A percentile compares a stretch with the other conserved stretches of the same genome.
phyloP scores from a whole-genome alignment of 2,113 vertebrate species.

The Heterotis niloticus region DNA sequence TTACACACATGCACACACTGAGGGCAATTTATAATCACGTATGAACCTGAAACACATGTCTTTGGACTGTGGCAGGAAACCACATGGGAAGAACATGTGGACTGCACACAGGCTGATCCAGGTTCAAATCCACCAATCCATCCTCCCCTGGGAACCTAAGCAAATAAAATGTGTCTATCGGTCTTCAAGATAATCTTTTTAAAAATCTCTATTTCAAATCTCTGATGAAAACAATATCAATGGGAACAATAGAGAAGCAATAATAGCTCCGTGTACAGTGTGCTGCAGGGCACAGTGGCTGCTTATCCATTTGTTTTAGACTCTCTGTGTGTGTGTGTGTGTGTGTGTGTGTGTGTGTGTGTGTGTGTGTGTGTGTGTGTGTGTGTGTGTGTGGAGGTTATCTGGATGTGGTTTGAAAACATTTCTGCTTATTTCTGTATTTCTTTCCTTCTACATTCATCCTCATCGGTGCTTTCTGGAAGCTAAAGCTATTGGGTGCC shows the following conservation, averaged over 20 bases:
- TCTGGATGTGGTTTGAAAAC: not conserved
- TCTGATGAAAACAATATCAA: constrained; percentile 20
- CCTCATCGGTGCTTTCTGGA: not conserved
- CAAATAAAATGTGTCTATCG: constrained; percentile 22
- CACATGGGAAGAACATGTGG: too few species aligned
- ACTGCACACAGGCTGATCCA: too few species aligned
- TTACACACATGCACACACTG: too few species aligned
- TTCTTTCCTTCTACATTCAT: not conserved
- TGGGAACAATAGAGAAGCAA: not conserved
- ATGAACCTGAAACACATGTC: too few species aligned
- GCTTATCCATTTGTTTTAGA: constrained; percentile 12
- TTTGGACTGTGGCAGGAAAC: too few species aligned
- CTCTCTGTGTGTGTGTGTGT: not conserved
- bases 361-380: not conserved
- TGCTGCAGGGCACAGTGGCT: constrained; percentile 6
- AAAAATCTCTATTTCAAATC: constrained; percentile 18
- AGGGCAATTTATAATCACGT: too few species aligned
- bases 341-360: not conserved
- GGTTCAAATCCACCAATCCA: too few species aligned
- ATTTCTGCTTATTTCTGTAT: not conserved
- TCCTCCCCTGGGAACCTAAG: constrained; percentile 13
- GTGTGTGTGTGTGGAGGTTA: not conserved
- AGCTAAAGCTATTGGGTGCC: not conserved
- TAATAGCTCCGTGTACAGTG: constrained; percentile 10
- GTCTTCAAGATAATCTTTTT: constrained; percentile 6